Evolutionary conservation across 2,888 invertebrate genomes (phyloP), one percentile per base, ranked within the genome.

Genomic region (Melanophora roralis): DNA sequence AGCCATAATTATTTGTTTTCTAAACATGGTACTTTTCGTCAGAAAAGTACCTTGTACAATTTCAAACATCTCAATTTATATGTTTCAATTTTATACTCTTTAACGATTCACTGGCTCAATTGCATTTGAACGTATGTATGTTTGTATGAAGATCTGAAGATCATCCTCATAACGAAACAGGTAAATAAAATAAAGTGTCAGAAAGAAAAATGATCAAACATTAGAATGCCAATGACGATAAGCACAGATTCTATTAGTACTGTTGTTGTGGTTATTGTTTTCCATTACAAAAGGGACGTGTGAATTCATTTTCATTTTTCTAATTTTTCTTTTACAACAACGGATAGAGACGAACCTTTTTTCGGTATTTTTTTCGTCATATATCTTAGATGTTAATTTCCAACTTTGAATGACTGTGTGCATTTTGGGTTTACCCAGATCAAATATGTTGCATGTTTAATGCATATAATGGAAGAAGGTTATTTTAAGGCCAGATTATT

Each of bases 241-340:
- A 69, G 67, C 32, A 45, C 32, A 55, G 32, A 55, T 78, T 57
- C 49, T 53, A 27, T 59, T 36, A 36, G 2, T 47, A 38, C 16
- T 32, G 21, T 65, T 53, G 36, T 60, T 60, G 55, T 71, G 34
- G 68, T 69, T 65, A 40, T 49, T 71, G 19, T 60, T 57, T 43
- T 23, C 23, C 14, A 65, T 51, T 62, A 68, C 45, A 62, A 73
- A 80, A 80, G 75, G 80, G 67, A 76, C 72, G 68, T 80, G 75
- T 80, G 80, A 80, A 80, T 64, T 72, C 11, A 12, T 72, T 47
- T 67, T 60, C 34, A 51, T 57, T 72, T 65, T 76, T 76, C 62
- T 34, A 12, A 45, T 60, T 71, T 55, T 65, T 23, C 36, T 34
- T 36, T 64, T 47, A 38, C n/a, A 32, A 62, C 34, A 62, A 53